These are phyloP conservation scores for Lepus oiostolus DNA, from an alignment of 2,797 vertebrate species.

Conservation along the genomic window DNA sequence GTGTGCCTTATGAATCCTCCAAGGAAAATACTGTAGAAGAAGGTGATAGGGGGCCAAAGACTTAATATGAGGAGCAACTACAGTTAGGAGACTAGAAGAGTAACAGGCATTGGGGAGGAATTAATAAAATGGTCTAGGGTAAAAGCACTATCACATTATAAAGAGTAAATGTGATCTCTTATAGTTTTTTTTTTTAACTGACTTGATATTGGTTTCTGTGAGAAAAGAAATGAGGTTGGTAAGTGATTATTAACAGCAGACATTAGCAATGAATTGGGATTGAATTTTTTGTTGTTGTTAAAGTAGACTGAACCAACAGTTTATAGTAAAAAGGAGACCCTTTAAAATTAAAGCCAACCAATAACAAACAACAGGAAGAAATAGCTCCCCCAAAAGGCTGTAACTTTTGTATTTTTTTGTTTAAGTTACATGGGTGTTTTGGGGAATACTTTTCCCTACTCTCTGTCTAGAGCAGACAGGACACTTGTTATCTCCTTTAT, in stretches of 20 bases:
- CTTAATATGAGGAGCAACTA: background rate
- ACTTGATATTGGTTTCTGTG: background rate
- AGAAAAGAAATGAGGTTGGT: background rate
- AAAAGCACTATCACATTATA: background rate
- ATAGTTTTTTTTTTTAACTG: constrained; percentile 26
- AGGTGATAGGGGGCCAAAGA: background rate
- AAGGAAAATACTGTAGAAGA: background rate
- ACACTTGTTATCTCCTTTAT: background rate
- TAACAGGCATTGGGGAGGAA: background rate
- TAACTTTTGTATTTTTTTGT: background rate
- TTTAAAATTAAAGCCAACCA: background rate
- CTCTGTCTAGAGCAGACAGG: background rate
- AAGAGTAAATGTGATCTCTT: background rate
- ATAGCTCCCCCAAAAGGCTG: background rate
- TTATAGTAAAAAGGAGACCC: background rate
- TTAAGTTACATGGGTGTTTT: background rate
- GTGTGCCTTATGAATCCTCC: background rate
- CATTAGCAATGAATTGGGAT: background rate
- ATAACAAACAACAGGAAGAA: background rate
- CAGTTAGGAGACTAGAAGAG: background rate
- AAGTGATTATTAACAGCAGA: background rate
- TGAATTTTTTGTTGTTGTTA: background rate
- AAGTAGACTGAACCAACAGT: background rate
- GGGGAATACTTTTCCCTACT: background rate
- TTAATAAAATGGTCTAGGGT: background rate